phyloP scores from a whole-genome alignment of 2,113 vertebrate species.

The Zapus hudsonius region DNA sequence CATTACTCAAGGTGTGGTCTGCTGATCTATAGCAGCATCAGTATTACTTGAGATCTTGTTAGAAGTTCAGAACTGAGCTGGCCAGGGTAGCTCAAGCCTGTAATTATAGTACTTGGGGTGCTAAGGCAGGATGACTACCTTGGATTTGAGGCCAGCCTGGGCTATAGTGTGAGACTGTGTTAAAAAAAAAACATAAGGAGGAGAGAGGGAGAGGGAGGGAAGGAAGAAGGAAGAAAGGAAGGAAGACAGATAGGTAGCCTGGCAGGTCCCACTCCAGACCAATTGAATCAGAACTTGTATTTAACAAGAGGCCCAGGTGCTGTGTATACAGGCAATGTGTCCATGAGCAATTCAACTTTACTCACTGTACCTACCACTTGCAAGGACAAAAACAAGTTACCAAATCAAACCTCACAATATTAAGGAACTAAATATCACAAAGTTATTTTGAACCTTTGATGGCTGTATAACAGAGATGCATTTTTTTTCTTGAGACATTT shows the following conservation, averaged over 20 bases:
- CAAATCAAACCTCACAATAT: background rate
- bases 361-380: background rate
- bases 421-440: background rate
- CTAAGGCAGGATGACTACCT: background rate
- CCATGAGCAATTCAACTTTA: constrained; percentile 1
- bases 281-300: background rate
- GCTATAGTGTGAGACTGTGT: background rate
- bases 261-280: background rate
- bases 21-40: background rate
- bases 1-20: background rate
- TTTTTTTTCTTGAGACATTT: constrained; percentile 34
- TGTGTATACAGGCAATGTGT: background rate
- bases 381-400: background rate
- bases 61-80: background rate
- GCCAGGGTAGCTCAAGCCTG: background rate
- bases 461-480: background rate
- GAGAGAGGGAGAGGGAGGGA: background rate
- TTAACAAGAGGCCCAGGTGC: background rate
- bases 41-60: background rate
- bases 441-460: background rate
- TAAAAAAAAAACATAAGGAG: background rate
- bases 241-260: background rate
- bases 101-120: background rate
- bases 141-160: background rate
- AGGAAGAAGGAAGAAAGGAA: no score